Evolutionary conservation across 2,888 invertebrate species (phyloP).

Genomic region (Nomada fucata): DNA sequence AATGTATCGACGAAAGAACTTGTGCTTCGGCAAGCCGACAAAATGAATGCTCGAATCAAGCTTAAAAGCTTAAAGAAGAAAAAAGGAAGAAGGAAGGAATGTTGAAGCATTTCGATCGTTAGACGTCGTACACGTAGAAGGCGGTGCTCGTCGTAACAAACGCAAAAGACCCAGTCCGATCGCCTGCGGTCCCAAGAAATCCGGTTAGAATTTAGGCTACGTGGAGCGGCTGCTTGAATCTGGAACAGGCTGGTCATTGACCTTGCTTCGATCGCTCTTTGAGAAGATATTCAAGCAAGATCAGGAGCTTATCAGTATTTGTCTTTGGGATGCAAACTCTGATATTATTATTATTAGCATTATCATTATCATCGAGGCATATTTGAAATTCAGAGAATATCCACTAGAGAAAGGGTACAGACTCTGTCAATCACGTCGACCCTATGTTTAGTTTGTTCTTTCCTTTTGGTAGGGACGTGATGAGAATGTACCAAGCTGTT

Average conservation of each 20-base stretch:
- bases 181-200: conserved; percentile 72
- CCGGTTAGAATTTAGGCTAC: conserved; percentile 84
- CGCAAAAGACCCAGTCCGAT: conserved; percentile 63
- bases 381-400: no score
- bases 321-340: conserved; percentile 3
- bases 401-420: no score
- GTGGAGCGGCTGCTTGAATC: conserved; percentile 81
- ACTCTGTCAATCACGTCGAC: no score
- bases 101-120: conserved; percentile 36
- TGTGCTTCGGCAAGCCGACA: no score
- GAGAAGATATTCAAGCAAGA: conserved; percentile 65
- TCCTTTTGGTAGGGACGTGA: no score
- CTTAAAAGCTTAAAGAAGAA: background rate
- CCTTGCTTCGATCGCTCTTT: conserved; percentile 73
- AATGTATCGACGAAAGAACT: background rate
- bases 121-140: conserved; percentile 51
- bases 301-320: conserved; percentile 36
- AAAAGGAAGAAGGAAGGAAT: background rate
- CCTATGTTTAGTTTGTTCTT: no score
- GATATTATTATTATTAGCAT: no score
- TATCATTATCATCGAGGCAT: no score
- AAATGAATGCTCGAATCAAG: background rate
- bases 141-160: conserved; percentile 47
- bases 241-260: conserved; percentile 82
- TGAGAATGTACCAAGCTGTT: no score